Base-by-base conservation (phyloP, 2,113 vertebrate species). In the Pedetes capensis region DNA sequence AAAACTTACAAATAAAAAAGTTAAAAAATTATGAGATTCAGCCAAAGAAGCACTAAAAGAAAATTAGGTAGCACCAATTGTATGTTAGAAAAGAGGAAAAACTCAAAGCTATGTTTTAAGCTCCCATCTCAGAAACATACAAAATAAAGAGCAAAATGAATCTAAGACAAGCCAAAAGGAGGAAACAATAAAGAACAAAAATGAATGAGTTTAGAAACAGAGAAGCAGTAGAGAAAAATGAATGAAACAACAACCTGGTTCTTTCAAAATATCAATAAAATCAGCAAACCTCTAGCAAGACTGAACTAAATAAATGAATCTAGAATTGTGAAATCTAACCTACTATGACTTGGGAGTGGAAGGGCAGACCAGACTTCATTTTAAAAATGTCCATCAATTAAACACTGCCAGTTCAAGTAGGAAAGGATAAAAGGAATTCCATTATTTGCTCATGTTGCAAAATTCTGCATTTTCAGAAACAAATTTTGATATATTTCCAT, bases 191-290 rank as follows among this genome's bases (percentile, higher is more conserved):
- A 96, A 53, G 57, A 76, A 44, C 3, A 92, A 51, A 90, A 81
- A 92, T 81, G 51, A 68, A 85, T 55, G 47, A 87, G 42, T 74
- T 22, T 74, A 13, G 74, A 92, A 94, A 66, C 8, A 78, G 78
- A 83, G 87, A 94, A 89, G 63, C 34, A 74, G 72, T 3, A 57
- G 42, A 87, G 22, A 82, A 93, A 68, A 91, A 55, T 89, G 63
- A 96, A 11, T 61, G 22, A 89, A 71, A 88, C 10, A 64, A 95
- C 64, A 55, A 85, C 29, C 14, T 85, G 32, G 10, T 66, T 79
- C 25, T 49, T 66, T 59, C 79, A 64, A 94, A 92, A 94, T 29
- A 17, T 44, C 47, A 78, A 53, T 39, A 42, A 81, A 78, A 74
- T 13, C 39, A 4, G 61, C n/a, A 85, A 92, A 68, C 4, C 1